Conservation (phyloP, 1,140 invertebrate species). For the Drosophila malerkotliana region DNA sequence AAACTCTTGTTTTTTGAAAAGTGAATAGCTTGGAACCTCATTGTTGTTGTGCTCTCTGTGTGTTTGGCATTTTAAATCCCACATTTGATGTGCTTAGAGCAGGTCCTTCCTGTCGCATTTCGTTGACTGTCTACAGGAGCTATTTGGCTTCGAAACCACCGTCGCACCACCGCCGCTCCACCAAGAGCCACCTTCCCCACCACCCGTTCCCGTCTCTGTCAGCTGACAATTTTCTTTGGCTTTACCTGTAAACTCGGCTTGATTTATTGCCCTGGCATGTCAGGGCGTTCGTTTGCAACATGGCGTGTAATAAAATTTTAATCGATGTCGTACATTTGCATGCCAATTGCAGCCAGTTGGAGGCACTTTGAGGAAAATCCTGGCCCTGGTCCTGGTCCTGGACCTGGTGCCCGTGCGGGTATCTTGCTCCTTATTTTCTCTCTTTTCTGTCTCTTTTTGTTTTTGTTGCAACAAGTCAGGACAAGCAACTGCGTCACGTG, state of each 20-base stretch:
- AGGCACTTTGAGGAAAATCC: slow-evolving; percentile 44
- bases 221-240: slow-evolving; percentile 80
- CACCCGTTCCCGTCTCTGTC: slow-evolving; percentile 11
- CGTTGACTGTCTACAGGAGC: slow-evolving; percentile 38
- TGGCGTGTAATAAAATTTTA: slow-evolving; percentile 83
- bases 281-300: slow-evolving; percentile 57
- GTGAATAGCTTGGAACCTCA: slow-evolving; percentile 13
- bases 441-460: background rate
- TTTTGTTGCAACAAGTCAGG: slow-evolving; percentile 44
- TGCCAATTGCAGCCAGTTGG: slow-evolving; percentile 74
- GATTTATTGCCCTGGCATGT: slow-evolving; percentile 72
- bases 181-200: background rate
- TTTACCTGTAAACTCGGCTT: slow-evolving; percentile 80
- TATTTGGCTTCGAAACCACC: slow-evolving; percentile 11
- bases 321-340: slow-evolving; percentile 82
- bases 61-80: slow-evolving; percentile 81
- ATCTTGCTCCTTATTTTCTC: background rate
- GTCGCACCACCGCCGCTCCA: slow-evolving; percentile 9
- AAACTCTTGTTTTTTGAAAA: background rate
- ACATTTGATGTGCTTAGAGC: slow-evolving; percentile 80
- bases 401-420: background rate
- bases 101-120: slow-evolving; percentile 42
- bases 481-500: slow-evolving; percentile 67
- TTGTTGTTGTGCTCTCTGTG: slow-evolving; percentile 45
- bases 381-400: slow-evolving; percentile 14